These are phyloP conservation scores for Parnassius orleans DNA, from an alignment of 2,888 invertebrate species.

Conservation along the genomic window DNA sequence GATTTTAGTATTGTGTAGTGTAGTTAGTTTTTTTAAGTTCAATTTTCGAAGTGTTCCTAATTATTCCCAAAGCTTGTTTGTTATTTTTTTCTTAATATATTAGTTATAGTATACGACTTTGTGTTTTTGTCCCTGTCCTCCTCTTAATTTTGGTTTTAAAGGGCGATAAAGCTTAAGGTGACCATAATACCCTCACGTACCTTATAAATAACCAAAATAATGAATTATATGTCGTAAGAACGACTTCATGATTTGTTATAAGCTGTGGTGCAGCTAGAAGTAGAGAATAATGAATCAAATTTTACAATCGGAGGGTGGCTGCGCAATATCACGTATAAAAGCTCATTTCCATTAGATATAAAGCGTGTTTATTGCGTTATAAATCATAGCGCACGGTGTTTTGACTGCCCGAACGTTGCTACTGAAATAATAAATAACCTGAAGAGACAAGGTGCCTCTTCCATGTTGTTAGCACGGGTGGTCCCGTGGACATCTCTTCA, in stretches of 20 bases:
- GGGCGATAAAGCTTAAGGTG: too few relatives aligned
- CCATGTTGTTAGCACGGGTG: constrained; percentile 66
- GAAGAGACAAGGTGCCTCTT: constrained; percentile 66
- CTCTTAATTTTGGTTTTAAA: too few relatives aligned
- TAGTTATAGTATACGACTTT: too few relatives aligned
- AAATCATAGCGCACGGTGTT: constrained; percentile 77
- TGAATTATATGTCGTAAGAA: neutral
- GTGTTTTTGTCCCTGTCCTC: too few relatives aligned
- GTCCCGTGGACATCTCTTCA: constrained; percentile 49
- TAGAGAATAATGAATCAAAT: constrained; percentile 49
- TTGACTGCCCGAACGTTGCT: constrained; percentile 66
- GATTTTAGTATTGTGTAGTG: too few relatives aligned
- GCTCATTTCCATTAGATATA: constrained; percentile 77
- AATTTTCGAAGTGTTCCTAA: too few relatives aligned
- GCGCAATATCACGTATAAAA: constrained; percentile 70
- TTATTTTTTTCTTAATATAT: too few relatives aligned
- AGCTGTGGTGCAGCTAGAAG: constrained; percentile 14
- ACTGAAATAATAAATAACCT: constrained; percentile 77
- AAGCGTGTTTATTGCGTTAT: constrained; percentile 73
- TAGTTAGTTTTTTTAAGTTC: too few relatives aligned
- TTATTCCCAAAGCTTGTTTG: too few relatives aligned
- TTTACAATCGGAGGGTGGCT: constrained; percentile 49
- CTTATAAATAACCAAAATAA: too few relatives aligned
- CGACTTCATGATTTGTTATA: constrained; percentile 15
- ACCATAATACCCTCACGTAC: too few relatives aligned